Conservation (phyloP, 2,113 vertebrate species). For the Ariopsis seemanni region DNA sequence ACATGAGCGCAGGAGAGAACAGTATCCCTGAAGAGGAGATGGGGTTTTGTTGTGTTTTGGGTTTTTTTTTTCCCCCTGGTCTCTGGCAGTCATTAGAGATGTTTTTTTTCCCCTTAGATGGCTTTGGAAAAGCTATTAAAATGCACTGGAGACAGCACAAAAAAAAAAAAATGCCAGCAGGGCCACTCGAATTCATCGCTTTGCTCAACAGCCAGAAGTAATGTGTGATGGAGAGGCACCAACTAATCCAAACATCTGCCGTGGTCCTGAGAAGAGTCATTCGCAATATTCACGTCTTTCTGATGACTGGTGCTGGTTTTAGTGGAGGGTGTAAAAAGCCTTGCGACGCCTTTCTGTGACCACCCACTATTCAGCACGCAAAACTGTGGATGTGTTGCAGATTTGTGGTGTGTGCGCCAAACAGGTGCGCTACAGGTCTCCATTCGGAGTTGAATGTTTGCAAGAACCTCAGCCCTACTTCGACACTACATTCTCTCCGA, state of each 20-base stretch:
- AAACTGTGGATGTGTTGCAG: not conserved
- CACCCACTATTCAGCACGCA: slow-evolving; percentile 1
- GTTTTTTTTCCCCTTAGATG: not conserved
- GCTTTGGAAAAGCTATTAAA: slow-evolving; percentile 24
- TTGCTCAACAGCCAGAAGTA: not conserved
- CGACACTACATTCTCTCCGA: too few relatives aligned
- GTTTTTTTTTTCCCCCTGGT: not conserved
- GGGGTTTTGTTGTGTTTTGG: not conserved
- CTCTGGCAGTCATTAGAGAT: slow-evolving; percentile 8
- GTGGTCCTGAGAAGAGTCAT: not conserved
- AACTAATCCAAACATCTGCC: slow-evolving; percentile 23
- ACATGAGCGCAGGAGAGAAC: not conserved
- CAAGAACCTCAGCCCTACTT: not conserved
- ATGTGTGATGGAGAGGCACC: not conserved
- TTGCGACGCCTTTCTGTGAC: not conserved
- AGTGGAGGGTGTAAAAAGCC: not conserved
- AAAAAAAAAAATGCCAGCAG: not conserved
- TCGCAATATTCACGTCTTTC: not conserved
- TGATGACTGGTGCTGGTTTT: slow-evolving; percentile 15
- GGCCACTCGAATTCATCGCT: not conserved
- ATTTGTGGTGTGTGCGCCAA: not conserved
- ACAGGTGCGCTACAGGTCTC: slow-evolving; percentile 9
- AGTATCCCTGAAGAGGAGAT: not conserved
- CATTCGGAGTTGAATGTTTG: not conserved
- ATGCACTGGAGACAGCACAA: not conserved